phyloP scores from a whole-genome alignment of 2,113 vertebrate genomes.

The Grallaria varia region DNA sequence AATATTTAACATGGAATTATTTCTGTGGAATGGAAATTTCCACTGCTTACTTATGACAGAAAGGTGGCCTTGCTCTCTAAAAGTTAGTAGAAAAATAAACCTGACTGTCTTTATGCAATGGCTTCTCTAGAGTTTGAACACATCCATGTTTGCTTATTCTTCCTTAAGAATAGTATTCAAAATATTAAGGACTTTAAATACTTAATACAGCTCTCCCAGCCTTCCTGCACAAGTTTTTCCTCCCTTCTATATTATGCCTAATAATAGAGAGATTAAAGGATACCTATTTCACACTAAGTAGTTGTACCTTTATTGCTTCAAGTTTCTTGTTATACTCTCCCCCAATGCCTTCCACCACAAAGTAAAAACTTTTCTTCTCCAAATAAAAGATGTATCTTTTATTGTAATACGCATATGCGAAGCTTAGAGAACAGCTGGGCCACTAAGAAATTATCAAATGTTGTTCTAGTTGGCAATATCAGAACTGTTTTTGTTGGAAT shows the following conservation, averaged over 20 bases:
- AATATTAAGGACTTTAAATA: background rate
- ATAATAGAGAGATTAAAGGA: background rate
- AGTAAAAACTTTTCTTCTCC: background rate
- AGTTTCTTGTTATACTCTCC: background rate
- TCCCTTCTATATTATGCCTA: background rate
- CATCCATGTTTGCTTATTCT: background rate
- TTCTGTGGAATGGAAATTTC: background rate
- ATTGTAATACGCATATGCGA: background rate
- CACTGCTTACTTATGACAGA: background rate
- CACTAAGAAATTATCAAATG: slow-evolving; percentile 11
- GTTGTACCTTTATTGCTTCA: background rate
- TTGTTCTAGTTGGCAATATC: background rate
- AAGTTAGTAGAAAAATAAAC: background rate
- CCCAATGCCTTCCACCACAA: accelerated
- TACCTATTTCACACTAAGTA: background rate
- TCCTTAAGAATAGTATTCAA: background rate
- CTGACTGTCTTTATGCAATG: background rate
- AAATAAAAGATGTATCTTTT: background rate
- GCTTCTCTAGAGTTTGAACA: background rate
- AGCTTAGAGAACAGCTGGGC: background rate
- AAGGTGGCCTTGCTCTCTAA: background rate
- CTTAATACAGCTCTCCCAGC: background rate
- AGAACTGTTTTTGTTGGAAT: slow-evolving; percentile 6
- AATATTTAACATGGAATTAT: background rate
- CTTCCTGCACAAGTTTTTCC: background rate